phyloP scores from a whole-genome alignment of 2,797 vertebrate species.

The Gephyroberyx darwinii region DNA sequence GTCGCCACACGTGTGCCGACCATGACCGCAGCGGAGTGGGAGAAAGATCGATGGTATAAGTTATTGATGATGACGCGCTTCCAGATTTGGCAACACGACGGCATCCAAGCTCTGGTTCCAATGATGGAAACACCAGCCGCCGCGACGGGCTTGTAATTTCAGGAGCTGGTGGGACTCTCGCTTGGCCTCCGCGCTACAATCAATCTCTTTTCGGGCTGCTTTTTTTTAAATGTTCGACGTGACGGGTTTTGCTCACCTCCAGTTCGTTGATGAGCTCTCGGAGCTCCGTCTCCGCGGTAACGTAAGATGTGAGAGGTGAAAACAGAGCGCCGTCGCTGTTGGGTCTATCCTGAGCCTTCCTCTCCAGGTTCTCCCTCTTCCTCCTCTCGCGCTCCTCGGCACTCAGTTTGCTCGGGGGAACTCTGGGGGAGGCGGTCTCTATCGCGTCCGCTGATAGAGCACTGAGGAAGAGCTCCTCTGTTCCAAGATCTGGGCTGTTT shows the following conservation, averaged over 20 bases:
- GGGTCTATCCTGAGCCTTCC: slow-evolving; percentile 73
- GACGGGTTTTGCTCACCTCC: slow-evolving; percentile 80
- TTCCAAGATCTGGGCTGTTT: slow-evolving; percentile 11
- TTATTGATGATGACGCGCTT: slow-evolving; percentile 59
- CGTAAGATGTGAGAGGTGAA: slow-evolving; percentile 89
- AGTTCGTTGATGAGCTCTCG: slow-evolving; percentile 88
- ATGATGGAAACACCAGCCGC: slow-evolving; percentile 52
- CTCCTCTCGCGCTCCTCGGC: slow-evolving; percentile 84
- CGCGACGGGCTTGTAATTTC: slow-evolving; percentile 45
- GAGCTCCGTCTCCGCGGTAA: slow-evolving; percentile 93
- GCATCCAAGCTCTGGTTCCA: slow-evolving; percentile 26
- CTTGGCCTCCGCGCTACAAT: too few species aligned
- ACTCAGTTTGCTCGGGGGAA: slow-evolving; percentile 76
- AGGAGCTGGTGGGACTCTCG: slow-evolving; percentile 45
- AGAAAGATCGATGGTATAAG: slow-evolving; percentile 52
- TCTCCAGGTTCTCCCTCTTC: slow-evolving; percentile 86
- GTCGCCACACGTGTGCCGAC: slow-evolving; percentile 98
- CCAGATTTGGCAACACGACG: slow-evolving; percentile 41
- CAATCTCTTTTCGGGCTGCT: slow-evolving; percentile 15
- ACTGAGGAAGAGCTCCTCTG: slow-evolving; percentile 74
- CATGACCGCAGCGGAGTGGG: slow-evolving; percentile 81
- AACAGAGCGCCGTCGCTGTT: slow-evolving; percentile 79
- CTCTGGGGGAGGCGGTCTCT: slow-evolving; percentile 73
- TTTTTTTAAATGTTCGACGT: neutral
- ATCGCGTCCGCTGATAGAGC: slow-evolving; percentile 81